Base-by-base conservation (phyloP, 2,888 invertebrate species). In the Baronia brevicornis region DNA sequence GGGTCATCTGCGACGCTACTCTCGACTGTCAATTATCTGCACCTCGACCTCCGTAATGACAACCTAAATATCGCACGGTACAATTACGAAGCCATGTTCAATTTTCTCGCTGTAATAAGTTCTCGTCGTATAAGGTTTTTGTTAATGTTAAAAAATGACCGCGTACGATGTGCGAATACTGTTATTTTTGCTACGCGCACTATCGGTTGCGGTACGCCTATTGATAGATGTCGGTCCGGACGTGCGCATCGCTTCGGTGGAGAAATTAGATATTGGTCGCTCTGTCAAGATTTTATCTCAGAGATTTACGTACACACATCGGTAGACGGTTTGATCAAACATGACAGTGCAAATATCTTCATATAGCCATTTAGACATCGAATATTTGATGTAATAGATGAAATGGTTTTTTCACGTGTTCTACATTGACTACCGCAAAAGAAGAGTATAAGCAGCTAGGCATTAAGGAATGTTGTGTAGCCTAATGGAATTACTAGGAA, bases 281-380 rank as follows among this genome's bases (percentile, higher is more conserved):
- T 73, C 70, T 68, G 64, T 79, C 75, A 75, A 79, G 80, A 82
- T 82, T 54, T 52, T 72, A 80, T 82, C 80, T 60, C 48, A 52
- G 58, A 62, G 63, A 62, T 70, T 69, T 67, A 60, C 62, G 71
- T 7, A 13, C 12, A 67, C 66, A 65, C 73, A 68, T 64, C 67
- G 72, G 74, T 68, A 60, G n/a, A n/a, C 57, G 60, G 58, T 53
- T 55, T 60, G 65, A 59, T 50, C 63, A 51, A 61, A 49, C 53
- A 65, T 75, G 63, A 67, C 64, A 59, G 40, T 57, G 59, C 60
- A 60, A 63, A 74, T 67, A 63, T 61, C 62, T 66, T 56, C 61
- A 53, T 58, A 67, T 60, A 57, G 52, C 57, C 59, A 52, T 61
- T 57, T 55, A 54, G 51, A 44, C 51, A 47, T 47, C 39, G 34